Base-by-base conservation (phyloP, 2,113 vertebrate genomes). In the Hemiprocne comata region DNA sequence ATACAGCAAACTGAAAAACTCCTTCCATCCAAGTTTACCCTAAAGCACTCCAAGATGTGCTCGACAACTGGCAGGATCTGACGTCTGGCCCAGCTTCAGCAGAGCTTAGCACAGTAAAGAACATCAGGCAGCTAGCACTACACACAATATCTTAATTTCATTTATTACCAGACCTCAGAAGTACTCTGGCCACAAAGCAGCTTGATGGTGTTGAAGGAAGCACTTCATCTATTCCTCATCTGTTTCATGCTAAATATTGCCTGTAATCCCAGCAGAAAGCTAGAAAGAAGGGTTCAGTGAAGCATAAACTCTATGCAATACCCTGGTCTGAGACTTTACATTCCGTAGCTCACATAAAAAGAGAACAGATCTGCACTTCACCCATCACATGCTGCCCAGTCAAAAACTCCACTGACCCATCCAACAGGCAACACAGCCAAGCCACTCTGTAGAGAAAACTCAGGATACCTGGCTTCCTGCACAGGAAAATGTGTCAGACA, bases 351-450 rank as follows among this genome's bases (percentile, higher is more conserved):
- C 10, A 60, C 23, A 33, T 16, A 40, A 53, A 36, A 73, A 65
- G 21, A 53, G 25, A 83, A 48, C 13, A 86, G 24, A 46, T 17
- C 44, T 72, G 23, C 40, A 36, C 38, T 33, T 24, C 38, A 54
- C 7, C 44, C 26, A 54, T 36, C 0, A 0, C 50, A 57, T 25
- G 26, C 19, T 23, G 28, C 50, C 26, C 38, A 9, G 16, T 33
- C 44, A 76, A 25, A 11, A 85, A 12, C 42, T 86, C 17, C 24
- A 42, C 0, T 36, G 61, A 50, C 31, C 33, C 42, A 44, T 10
- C 25, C 23, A 34, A 83, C 40, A 69, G 23, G 5, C 60, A 83
- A 58, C 7, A 70, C 11, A 66, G 53, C 7, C 17, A 85, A 70
- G 25, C 7, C 31, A 73, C 46, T 19, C 24, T 73, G 36, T 9